Conservation (phyloP, 2,797 vertebrate species). For the Mus spretus region DNA sequence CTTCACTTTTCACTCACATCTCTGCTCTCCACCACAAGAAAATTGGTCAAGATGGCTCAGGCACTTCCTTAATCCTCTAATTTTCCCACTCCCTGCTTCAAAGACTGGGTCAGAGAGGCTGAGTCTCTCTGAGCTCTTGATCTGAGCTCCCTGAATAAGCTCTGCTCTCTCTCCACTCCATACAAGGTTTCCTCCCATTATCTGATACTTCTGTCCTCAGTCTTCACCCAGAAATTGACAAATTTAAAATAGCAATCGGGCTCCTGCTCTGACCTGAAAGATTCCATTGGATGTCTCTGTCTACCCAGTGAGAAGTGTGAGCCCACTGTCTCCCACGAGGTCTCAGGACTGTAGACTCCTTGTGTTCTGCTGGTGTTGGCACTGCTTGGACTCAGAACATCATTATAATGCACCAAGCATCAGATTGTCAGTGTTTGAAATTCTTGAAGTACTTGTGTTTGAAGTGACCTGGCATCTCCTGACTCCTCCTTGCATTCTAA, state of each 20-base stretch:
- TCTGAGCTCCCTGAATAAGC: background rate
- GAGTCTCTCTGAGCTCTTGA: background rate
- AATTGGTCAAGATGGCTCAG: background rate
- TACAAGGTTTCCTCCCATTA: background rate
- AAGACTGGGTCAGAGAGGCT: background rate
- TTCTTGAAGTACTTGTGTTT: constrained; percentile 45
- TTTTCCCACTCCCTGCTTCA: background rate
- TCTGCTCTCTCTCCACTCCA: background rate
- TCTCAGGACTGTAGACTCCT: background rate
- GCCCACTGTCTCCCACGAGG: background rate
- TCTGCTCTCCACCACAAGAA: background rate
- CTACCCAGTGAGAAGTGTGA: background rate
- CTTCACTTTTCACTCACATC: background rate
- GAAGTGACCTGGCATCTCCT: constrained; percentile 8
- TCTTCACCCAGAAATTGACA: background rate
- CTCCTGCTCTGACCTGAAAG: background rate
- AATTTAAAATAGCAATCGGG: background rate
- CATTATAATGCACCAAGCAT: constrained; percentile 30
- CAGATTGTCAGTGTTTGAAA: constrained; percentile 38
- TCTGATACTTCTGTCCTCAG: background rate
- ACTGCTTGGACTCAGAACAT: background rate
- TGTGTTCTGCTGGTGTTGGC: background rate
- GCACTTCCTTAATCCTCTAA: background rate
- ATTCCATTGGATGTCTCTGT: background rate
- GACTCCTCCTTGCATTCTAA: background rate